phyloP scores from a whole-genome alignment of 1,140 invertebrate genomes.

The Araneus ventricosus region DNA sequence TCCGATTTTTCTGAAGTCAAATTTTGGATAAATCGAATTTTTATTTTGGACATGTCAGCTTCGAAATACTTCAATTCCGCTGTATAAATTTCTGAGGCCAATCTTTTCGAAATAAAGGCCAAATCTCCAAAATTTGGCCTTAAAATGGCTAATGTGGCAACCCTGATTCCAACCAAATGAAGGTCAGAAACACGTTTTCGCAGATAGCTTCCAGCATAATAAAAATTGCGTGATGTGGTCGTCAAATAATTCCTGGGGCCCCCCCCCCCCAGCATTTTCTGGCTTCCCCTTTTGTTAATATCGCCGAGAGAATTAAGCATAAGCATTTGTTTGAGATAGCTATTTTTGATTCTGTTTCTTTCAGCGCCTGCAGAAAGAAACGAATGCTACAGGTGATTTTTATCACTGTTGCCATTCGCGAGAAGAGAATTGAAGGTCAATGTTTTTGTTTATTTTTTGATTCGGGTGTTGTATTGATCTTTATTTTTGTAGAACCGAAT shows the following conservation, averaged over 20 bases:
- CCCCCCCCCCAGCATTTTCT: neutral
- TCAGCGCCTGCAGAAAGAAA: neutral
- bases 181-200: conserved; percentile 41
- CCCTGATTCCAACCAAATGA: conserved; percentile 10
- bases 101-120: too few relatives aligned
- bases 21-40: too few relatives aligned
- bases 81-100: too few relatives aligned
- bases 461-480: neutral
- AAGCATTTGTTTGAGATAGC: neutral
- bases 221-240: conserved; percentile 21
- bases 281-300: neutral
- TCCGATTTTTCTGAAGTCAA: too few relatives aligned
- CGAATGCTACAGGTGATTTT: conserved; percentile 4
- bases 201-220: neutral
- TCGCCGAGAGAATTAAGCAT: neutral
- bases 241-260: neutral
- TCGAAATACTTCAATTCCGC: too few relatives aligned
- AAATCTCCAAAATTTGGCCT: too few relatives aligned
- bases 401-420: neutral
- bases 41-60: too few relatives aligned
- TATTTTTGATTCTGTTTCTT: neutral
- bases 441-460: neutral
- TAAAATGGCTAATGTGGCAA: too few relatives aligned
- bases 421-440: conserved; percentile 17
- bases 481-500: neutral